A percentile compares a stretch with the other conserved stretches of the same genome.
These are phyloP conservation scores for Nomada fucata DNA, from an alignment of 2,888 invertebrate species.

Conservation along the genomic window DNA sequence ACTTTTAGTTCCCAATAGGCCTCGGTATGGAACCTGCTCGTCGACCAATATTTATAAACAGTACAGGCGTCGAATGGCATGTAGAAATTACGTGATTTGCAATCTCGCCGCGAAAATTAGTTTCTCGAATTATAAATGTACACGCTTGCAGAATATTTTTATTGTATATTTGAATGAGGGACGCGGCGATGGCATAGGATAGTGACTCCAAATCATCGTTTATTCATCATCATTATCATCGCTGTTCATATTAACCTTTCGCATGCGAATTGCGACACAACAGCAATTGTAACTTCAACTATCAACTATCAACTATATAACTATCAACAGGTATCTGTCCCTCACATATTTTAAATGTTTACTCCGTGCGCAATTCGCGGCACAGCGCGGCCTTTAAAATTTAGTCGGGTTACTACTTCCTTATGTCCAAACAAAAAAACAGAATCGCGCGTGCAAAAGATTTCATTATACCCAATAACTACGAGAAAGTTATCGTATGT, in stretches of 20 bases:
- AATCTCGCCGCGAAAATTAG: not conserved
- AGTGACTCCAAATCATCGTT: not conserved
- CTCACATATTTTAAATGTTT: too few species aligned
- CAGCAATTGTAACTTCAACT: too few species aligned
- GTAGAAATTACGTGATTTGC: not conserved
- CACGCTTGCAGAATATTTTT: not conserved
- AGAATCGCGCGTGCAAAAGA: too few species aligned
- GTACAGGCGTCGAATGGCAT: not conserved
- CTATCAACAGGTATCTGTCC: too few species aligned
- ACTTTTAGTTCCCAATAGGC: conserved; percentile 24
- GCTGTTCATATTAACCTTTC: not conserved
- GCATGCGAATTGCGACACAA: too few species aligned
- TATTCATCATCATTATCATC: not conserved
- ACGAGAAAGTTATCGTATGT: not conserved
- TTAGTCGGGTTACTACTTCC: too few species aligned
- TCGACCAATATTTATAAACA: conserved; percentile 40
- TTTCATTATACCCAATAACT: too few species aligned
- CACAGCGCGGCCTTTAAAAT: too few species aligned
- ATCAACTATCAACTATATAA: too few species aligned
- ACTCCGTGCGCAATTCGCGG: too few species aligned
- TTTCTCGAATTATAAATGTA: not conserved
- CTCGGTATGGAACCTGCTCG: not conserved
- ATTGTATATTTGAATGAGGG: too few species aligned
- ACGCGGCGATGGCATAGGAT: not conserved
- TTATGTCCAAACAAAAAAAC: too few species aligned